phyloP scores from a whole-genome alignment of 2,797 vertebrate species.

The Darevskia nairensis region DNA sequence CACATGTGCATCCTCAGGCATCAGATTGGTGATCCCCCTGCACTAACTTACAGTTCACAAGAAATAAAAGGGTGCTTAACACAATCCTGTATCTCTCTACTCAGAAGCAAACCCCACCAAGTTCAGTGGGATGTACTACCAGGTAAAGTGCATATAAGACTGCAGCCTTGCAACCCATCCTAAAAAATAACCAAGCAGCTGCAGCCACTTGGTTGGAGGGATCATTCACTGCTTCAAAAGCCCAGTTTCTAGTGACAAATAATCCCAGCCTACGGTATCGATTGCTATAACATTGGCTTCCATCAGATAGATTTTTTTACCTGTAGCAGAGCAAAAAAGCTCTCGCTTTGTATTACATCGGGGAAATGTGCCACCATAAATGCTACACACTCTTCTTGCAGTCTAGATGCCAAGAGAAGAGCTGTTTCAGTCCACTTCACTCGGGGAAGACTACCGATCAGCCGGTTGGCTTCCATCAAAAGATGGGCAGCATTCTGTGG shows the following conservation, averaged over 20 bases:
- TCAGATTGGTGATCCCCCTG: too few relatives aligned
- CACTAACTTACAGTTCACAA: too few relatives aligned
- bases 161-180: background rate
- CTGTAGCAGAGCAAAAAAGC: constrained; percentile 86
- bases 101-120: too few relatives aligned
- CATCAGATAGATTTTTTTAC: constrained; percentile 71
- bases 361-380: constrained; percentile 87
- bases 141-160: background rate
- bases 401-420: constrained; percentile 80
- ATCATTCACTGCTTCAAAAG: background rate
- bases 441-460: constrained; percentile 89
- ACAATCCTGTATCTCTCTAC: too few relatives aligned
- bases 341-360: constrained; percentile 81
- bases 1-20: too few relatives aligned
- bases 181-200: background rate
- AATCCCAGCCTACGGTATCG: background rate
- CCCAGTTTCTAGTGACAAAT: background rate
- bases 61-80: too few relatives aligned
- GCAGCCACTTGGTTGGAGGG: background rate
- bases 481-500: constrained; percentile 85
- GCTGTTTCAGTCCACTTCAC: constrained; percentile 93
- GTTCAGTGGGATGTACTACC: background rate
- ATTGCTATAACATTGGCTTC: constrained; percentile 9
- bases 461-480: constrained; percentile 89
- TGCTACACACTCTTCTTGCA: constrained; percentile 87